A percentile compares a stretch with the other conserved stretches of the same genome.
Evolutionary conservation across 2,888 invertebrate genomes (phyloP).

Genomic region (Drosophila yooni): DNA sequence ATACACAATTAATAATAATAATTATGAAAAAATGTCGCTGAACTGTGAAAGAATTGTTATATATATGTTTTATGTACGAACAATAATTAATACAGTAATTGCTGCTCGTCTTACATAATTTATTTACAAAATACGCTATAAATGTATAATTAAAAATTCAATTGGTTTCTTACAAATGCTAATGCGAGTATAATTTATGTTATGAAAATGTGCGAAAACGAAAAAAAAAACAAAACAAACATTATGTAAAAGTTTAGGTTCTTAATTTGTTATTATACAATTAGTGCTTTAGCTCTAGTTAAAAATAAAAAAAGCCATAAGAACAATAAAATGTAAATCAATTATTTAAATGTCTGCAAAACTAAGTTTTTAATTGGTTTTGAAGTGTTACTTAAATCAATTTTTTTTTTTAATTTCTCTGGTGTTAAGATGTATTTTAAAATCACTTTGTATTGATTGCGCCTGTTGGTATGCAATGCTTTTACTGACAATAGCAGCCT

Average conservation of each 20-base stretch:
- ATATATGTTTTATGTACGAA: constrained; percentile 75
- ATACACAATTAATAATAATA: constrained; percentile 14
- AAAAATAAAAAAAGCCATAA: constrained; percentile 18
- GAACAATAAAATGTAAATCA: constrained; percentile 44
- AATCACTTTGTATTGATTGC: neutral
- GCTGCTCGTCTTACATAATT: constrained; percentile 50
- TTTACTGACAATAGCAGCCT: neutral
- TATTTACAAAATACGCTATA: constrained; percentile 21
- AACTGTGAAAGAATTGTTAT: constrained; percentile 74
- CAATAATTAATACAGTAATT: constrained; percentile 42
- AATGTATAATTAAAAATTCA: constrained; percentile 17
- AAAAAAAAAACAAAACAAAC: neutral
- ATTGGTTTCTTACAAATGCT: constrained; percentile 38
- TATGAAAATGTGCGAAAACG: constrained; percentile 15
- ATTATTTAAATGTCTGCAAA: constrained; percentile 18
- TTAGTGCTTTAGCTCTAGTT: constrained; percentile 32
- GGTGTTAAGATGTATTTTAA: too few relatives aligned
- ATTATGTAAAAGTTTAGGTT: constrained; percentile 35
- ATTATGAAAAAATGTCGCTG: constrained; percentile 60
- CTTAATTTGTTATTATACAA: constrained; percentile 51
- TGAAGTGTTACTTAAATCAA: neutral
- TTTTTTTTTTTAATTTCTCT: neutral
- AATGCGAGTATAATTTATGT: constrained; percentile 32
- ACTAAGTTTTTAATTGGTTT: neutral
- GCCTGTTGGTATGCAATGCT: neutral